Percentiles rank a stretch among this genome's conserved stretches.
Evolutionary conservation across 2,797 vertebrate species (phyloP).

Genomic region (Triplophysa yarkandensis): DNA sequence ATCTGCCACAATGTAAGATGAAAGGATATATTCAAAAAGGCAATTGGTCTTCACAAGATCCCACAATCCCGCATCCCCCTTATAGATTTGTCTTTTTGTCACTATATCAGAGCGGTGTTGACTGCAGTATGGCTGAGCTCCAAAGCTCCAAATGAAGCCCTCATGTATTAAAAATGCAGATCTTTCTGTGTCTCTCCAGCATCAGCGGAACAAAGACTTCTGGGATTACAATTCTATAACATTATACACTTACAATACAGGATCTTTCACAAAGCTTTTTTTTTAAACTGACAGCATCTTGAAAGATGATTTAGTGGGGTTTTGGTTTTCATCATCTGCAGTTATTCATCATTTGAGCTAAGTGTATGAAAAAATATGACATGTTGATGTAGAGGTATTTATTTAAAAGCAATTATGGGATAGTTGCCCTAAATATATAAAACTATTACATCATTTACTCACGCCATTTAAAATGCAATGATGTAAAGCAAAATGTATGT

Average conservation of each 20-base stretch:
- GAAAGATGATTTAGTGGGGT: neutral
- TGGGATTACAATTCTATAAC: constrained; percentile 48
- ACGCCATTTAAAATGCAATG: too few species aligned
- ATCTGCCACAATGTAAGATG: constrained; percentile 63
- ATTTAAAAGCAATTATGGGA: too few species aligned
- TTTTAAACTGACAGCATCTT: neutral
- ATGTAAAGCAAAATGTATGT: too few species aligned
- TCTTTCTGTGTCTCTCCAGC: constrained; percentile 61
- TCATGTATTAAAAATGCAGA: constrained; percentile 62
- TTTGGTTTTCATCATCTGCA: neutral
- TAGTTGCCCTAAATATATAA: too few species aligned
- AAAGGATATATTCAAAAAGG: constrained; percentile 62
- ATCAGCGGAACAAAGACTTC: constrained; percentile 48
- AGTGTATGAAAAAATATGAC: neutral
- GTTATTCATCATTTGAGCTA: neutral
- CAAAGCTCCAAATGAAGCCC: constrained; percentile 62
- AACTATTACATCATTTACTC: too few species aligned
- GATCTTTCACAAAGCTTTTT: neutral
- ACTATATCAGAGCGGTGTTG: constrained; percentile 70
- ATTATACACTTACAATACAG: constrained; percentile 34
- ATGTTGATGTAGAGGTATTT: neutral
- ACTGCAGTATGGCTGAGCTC: constrained; percentile 70
- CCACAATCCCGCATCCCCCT: constrained; percentile 69
- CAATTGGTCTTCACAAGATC: constrained; percentile 66
- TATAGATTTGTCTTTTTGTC: constrained; percentile 66